A percentile compares a stretch with the other conserved stretches of the same genome.
Evolutionary conservation across 2,888 invertebrate genomes (phyloP).

Genomic region (Ennomos erosarius): DNA sequence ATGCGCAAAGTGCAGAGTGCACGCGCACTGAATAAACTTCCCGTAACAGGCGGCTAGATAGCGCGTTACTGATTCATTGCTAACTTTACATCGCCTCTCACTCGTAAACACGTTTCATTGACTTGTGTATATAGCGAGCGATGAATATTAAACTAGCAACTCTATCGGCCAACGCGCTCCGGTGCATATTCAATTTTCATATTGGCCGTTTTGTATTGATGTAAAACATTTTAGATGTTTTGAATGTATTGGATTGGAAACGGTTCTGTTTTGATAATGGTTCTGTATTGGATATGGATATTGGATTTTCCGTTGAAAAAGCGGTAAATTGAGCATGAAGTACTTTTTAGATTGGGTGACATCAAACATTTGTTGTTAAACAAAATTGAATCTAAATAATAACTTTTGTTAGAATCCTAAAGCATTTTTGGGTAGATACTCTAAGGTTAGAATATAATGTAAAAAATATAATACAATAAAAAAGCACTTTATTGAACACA

Average conservation of each 20-base stretch:
- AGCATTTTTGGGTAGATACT: no score
- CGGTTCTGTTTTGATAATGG: slow-evolving; percentile 24
- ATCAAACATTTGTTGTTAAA: no score
- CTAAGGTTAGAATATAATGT: no score
- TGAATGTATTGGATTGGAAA: slow-evolving; percentile 26
- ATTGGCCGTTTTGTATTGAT: slow-evolving; percentile 33
- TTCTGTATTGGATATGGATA: slow-evolving; percentile 4
- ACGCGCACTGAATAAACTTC: slow-evolving; percentile 44
- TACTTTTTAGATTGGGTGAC: neutral
- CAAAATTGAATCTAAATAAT: no score
- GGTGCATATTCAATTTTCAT: slow-evolving; percentile 69
- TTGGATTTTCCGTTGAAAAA: slow-evolving; percentile 12
- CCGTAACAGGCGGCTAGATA: slow-evolving; percentile 46
- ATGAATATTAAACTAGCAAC: slow-evolving; percentile 69
- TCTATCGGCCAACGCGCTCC: slow-evolving; percentile 25
- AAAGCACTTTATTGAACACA: no score
- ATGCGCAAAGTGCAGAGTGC: slow-evolving; percentile 14
- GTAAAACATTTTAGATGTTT: slow-evolving; percentile 22
- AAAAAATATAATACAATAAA: no score
- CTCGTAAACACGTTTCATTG: slow-evolving; percentile 76
- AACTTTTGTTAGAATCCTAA: no score
- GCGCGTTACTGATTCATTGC: slow-evolving; percentile 63
- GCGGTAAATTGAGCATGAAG: slow-evolving; percentile 7
- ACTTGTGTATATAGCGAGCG: slow-evolving; percentile 64
- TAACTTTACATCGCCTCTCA: slow-evolving; percentile 63